Evolutionary conservation across 2,113 vertebrate species (phyloP).

Genomic region (Takifugu bimaculatus): DNA sequence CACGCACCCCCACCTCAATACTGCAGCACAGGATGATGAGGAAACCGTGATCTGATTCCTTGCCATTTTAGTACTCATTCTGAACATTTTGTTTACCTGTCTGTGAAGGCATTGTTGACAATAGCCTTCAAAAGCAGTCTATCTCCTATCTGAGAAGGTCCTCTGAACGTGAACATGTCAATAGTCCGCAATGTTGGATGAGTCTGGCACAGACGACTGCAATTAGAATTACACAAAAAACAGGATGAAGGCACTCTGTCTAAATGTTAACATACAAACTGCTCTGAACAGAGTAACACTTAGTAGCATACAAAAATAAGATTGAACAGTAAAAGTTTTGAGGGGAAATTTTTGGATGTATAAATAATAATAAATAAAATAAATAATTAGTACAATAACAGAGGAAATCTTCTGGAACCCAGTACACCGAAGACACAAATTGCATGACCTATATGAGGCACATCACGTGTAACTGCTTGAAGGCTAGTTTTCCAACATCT

Average conservation of each 20-base stretch:
- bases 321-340: too few relatives aligned
- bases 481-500: too few relatives aligned
- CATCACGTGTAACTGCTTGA: too few relatives aligned
- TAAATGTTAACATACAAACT: too few relatives aligned
- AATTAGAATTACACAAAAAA: not conserved
- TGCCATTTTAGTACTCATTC: not conserved
- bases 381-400: too few relatives aligned
- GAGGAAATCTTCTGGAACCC: too few relatives aligned
- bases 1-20: conserved; percentile 92
- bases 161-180: conserved; percentile 96
- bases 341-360: too few relatives aligned
- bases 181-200: conserved; percentile 86
- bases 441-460: too few relatives aligned
- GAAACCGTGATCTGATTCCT: not conserved
- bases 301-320: too few relatives aligned
- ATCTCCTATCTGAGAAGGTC: conserved; percentile 89
- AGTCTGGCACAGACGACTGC: conserved; percentile 85
- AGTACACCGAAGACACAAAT: too few relatives aligned
- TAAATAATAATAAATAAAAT: too few relatives aligned
- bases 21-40: conserved; percentile 55
- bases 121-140: conserved; percentile 88
- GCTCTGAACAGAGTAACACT: too few relatives aligned
- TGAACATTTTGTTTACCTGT: conserved; percentile 67
- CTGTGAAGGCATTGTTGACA: conserved; percentile 91
- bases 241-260: not conserved